A percentile compares a stretch with the other conserved stretches of the same genome.
Conservation (phyloP, 2,113 vertebrate genomes). For the Rhabdornis inornatus region DNA sequence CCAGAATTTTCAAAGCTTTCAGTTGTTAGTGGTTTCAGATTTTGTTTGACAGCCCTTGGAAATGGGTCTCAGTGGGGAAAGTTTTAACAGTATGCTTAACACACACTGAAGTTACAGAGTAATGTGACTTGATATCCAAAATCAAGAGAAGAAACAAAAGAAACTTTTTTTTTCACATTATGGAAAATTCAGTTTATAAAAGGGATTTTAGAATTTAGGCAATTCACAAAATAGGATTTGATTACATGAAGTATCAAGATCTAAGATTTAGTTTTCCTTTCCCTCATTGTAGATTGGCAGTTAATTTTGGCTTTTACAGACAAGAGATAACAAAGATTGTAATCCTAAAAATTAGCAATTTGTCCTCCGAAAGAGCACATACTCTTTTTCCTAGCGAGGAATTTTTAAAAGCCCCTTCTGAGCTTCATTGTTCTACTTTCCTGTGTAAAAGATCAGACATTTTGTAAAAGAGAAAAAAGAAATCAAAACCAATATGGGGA, state of each 20-base stretch:
- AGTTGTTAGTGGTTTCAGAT: not conserved
- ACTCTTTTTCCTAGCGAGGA: not conserved
- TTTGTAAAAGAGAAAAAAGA: not conserved
- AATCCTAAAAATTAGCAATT: not conserved
- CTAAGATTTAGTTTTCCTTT: not conserved
- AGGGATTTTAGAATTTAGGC: not conserved
- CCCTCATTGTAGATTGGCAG: not conserved
- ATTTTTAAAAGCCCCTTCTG: not conserved
- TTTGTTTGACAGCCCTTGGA: not conserved
- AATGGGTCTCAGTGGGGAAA: not conserved
- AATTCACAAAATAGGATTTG: not conserved
- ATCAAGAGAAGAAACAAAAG: not conserved
- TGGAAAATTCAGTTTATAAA: not conserved
- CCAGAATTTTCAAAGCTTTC: not conserved
- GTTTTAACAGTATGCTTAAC: not conserved
- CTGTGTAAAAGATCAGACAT: not conserved
- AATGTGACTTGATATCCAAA: not conserved
- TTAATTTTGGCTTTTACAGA: not conserved
- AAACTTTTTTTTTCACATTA: not conserved
- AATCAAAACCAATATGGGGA: too few relatives aligned
- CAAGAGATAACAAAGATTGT: not conserved
- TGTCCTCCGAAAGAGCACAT: not conserved
- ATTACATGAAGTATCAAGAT: not conserved
- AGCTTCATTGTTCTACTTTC: not conserved
- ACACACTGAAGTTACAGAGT: not conserved